These are phyloP conservation scores for Paramormyrops hopkinsi DNA, from an alignment of 2,797 vertebrate genomes.

Conservation along the genomic window DNA sequence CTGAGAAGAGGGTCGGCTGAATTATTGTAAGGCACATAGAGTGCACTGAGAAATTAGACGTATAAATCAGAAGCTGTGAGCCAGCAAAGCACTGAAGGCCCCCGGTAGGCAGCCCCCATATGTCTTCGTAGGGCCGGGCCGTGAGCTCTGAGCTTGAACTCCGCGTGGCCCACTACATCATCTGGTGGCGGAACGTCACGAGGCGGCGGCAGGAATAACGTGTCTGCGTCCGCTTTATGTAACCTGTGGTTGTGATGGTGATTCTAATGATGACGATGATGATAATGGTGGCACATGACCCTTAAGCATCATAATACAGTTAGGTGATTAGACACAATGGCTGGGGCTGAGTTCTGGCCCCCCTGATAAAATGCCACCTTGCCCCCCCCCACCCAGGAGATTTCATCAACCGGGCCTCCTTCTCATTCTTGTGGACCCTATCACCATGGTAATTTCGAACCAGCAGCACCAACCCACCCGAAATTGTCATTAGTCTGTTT, in stretches of 20 bases:
- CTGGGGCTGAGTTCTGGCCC: not conserved
- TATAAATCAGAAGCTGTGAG: constrained; percentile 40
- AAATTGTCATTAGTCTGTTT: not conserved
- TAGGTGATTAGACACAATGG: not conserved
- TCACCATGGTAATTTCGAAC: not conserved
- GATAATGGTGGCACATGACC: not conserved
- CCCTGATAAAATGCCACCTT: not conserved
- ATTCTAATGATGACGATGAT: not conserved
- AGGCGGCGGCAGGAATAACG: not conserved
- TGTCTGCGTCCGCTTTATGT: not conserved
- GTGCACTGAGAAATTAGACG: constrained; percentile 34
- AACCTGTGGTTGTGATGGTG: not conserved
- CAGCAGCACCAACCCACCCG: not conserved
- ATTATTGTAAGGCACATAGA: constrained; percentile 33
- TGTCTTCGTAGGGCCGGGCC: constrained; percentile 9
- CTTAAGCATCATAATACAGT: not conserved
- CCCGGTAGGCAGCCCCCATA: constrained; percentile 24
- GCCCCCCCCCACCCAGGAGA: not conserved
- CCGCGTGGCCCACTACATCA: constrained; percentile 36
- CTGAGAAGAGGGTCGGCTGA: not conserved
- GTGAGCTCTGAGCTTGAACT: constrained; percentile 56
- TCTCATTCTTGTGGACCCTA: not conserved
- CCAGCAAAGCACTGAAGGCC: constrained; percentile 40
- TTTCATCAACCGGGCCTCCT: not conserved
- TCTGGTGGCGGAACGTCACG: not conserved